Percentiles rank a stretch among this genome's conserved stretches.
phyloP scores from a whole-genome alignment of 2,797 vertebrate species.

The Myotis planiceps region DNA sequence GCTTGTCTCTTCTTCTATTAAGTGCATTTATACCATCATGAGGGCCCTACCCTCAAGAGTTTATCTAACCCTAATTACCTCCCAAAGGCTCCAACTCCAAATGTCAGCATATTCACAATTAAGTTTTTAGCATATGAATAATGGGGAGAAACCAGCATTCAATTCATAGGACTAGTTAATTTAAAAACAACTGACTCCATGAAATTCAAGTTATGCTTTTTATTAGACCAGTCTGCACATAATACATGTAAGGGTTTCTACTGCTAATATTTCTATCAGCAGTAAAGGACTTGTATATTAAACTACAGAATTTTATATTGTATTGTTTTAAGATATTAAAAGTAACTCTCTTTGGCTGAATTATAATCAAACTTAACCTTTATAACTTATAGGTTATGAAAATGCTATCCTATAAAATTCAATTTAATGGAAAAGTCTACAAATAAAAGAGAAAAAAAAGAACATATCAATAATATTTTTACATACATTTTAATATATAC shows the following conservation, averaged over 20 bases:
- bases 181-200: background rate
- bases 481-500: background rate
- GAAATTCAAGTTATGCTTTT: background rate
- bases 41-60: background rate
- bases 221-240: background rate
- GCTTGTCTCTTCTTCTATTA: background rate
- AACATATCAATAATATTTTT: background rate
- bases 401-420: slow-evolving; percentile 7
- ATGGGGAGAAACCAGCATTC: background rate
- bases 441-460: background rate
- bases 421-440: background rate
- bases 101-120: background rate
- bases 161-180: background rate
- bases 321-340: background rate
- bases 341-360: slow-evolving; percentile 19
- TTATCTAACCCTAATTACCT: background rate
- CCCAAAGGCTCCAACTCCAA: background rate
- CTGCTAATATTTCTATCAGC: slow-evolving; percentile 20
- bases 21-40: background rate
- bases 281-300: slow-evolving; percentile 62
- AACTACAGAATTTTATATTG: slow-evolving; percentile 22
- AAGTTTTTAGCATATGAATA: background rate
- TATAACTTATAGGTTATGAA: background rate
- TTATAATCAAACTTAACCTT: slow-evolving; percentile 21
- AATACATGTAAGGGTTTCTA: background rate